These are phyloP conservation scores for Alca torda DNA, from an alignment of 2,797 vertebrate genomes.

Conservation along the genomic window DNA sequence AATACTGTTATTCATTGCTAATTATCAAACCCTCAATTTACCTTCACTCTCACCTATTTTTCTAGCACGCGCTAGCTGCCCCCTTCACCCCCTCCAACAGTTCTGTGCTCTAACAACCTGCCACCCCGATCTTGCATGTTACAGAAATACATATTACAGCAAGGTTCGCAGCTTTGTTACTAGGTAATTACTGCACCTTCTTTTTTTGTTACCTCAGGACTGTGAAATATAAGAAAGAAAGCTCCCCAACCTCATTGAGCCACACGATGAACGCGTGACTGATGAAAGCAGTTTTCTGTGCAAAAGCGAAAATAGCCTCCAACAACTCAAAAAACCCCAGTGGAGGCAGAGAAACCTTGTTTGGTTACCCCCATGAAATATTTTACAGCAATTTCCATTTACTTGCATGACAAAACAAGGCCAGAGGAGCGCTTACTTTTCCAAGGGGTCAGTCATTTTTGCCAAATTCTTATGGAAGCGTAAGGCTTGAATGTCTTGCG, in stretches of 20 bases:
- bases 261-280: accelerated
- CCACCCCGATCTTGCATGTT: accelerated
- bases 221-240: accelerated
- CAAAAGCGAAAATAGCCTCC: not conserved
- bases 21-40: not conserved
- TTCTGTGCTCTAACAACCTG: not conserved
- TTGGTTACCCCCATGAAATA: not conserved
- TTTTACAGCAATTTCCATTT: not conserved
- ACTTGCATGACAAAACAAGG: not conserved
- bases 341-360: not conserved
- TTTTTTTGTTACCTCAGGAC: not conserved
- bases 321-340: not conserved
- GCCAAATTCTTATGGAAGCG: conserved; percentile 93
- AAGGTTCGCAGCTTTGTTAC: not conserved
- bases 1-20: not conserved
- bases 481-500: conserved; percentile 92
- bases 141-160: not conserved
- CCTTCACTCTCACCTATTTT: not conserved
- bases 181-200: not conserved
- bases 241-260: not conserved
- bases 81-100: too few relatives aligned
- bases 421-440: conserved; percentile 83
- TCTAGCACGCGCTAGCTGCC: accelerated
- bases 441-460: conserved; percentile 88
- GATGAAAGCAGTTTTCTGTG: not conserved